Conservation (phyloP, 1,140 invertebrate species). For the Drosophila ambigua region DNA sequence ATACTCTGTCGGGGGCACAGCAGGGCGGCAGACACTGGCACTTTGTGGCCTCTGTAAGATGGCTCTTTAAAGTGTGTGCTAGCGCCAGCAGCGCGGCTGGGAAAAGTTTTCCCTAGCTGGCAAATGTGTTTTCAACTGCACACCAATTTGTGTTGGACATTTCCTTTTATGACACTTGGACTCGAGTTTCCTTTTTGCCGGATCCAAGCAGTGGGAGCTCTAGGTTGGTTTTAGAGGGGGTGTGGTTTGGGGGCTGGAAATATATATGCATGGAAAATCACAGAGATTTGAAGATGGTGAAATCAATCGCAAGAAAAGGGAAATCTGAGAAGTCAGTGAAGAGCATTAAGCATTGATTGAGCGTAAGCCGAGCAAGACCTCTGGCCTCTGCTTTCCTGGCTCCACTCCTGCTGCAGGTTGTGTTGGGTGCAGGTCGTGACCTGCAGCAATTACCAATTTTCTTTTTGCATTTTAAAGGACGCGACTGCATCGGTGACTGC, state of each 20-base stretch:
- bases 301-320: too few species aligned
- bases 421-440: conserved; percentile 18
- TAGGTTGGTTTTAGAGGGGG: too few species aligned
- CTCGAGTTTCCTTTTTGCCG: not conserved
- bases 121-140: conserved; percentile 2
- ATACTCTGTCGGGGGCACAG: conserved; percentile 21
- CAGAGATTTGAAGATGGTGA: too few species aligned
- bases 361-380: too few species aligned
- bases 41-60: conserved; percentile 40
- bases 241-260: too few species aligned
- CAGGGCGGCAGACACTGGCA: conserved; percentile 13
- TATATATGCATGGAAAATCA: too few species aligned
- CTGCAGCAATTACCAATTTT: conserved; percentile 78
- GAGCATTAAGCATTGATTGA: too few species aligned
- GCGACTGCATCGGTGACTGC: conserved; percentile 15
- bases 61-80: conserved; percentile 31
- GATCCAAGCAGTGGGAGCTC: too few species aligned
- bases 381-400: too few species aligned
- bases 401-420: too few species aligned
- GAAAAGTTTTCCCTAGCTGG: conserved; percentile 18
- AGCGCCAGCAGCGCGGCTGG: not conserved
- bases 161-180: conserved; percentile 41
- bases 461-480: conserved; percentile 69
- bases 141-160: conserved; percentile 32
- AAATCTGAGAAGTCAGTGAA: too few species aligned